Percentiles rank a stretch among this genome's conserved stretches.
These are phyloP conservation scores for Xenentodon cancila DNA, from an alignment of 2,797 vertebrate species.

Conservation along the genomic window DNA sequence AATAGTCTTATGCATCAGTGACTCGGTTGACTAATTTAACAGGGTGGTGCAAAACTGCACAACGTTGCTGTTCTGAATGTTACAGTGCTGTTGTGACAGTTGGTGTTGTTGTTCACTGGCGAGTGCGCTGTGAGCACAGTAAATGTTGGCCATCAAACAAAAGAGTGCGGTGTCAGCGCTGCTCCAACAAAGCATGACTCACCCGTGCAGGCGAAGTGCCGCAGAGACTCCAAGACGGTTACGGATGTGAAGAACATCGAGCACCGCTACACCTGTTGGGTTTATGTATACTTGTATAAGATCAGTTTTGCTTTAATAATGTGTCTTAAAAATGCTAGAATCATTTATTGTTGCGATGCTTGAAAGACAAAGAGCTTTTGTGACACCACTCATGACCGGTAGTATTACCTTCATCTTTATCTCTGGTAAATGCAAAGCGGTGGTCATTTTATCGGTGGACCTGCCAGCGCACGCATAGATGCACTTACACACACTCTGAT, in stretches of 20 bases:
- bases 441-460: slow-evolving; percentile 30
- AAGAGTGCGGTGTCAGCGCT: slow-evolving; percentile 66
- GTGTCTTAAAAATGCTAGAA: not conserved
- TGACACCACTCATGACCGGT: not conserved
- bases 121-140: slow-evolving; percentile 44
- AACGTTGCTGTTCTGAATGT: slow-evolving; percentile 8
- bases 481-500: slow-evolving; percentile 17
- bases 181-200: slow-evolving; percentile 69
- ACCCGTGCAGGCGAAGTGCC: slow-evolving; percentile 56
- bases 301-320: not conserved
- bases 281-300: slow-evolving; percentile 38
- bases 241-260: slow-evolving; percentile 45
- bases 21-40: too few relatives aligned
- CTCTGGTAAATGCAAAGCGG: slow-evolving; percentile 43
- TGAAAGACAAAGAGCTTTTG: slow-evolving; percentile 4
- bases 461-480: not conserved
- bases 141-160: slow-evolving; percentile 62
- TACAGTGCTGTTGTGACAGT: slow-evolving; percentile 18
- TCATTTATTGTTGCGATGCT: slow-evolving; percentile 7
- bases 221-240: slow-evolving; percentile 62
- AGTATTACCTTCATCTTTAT: slow-evolving; percentile 9
- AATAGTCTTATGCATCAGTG: too few relatives aligned
- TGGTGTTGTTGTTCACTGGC: slow-evolving; percentile 43
- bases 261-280: slow-evolving; percentile 18
- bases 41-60: not conserved